These are phyloP conservation scores for Polydesmus complanatus DNA, from an alignment of 2,888 invertebrate genomes.

Conservation along the genomic window DNA sequence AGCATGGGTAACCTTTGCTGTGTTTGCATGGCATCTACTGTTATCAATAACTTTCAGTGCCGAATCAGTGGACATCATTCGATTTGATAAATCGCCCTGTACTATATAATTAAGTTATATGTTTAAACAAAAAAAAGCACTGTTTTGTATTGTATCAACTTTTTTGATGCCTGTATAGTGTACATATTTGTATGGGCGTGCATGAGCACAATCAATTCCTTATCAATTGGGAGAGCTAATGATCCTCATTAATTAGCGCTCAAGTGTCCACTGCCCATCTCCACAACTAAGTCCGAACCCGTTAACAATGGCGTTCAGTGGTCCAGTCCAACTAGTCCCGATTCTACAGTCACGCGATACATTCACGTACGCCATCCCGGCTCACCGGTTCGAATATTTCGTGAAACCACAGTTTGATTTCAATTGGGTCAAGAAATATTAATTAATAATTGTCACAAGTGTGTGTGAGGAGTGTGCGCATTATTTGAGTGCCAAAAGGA, in stretches of 20 bases:
- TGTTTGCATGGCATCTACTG: not conserved
- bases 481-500: no score
- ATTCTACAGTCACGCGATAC: constrained; percentile 30
- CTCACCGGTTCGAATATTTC: constrained; percentile 31
- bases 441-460: no score
- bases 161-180: not conserved
- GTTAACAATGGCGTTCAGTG: not conserved
- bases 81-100: no score
- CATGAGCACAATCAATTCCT: not conserved
- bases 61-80: not conserved
- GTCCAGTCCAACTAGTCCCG: constrained; percentile 18
- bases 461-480: no score
- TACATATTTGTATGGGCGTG: not conserved
- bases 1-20: no score
- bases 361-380: constrained; percentile 35
- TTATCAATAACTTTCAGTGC: not conserved
- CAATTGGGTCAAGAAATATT: no score
- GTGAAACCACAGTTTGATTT: constrained; percentile 33
- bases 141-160: no score
- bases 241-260: not conserved
- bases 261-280: not conserved
- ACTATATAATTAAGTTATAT: no score
- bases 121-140: no score
- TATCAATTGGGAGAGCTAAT: not conserved
- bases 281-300: constrained; percentile 3